Evolutionary conservation across 2,888 invertebrate species (phyloP).

Genomic region (Nowickia ferox): DNA sequence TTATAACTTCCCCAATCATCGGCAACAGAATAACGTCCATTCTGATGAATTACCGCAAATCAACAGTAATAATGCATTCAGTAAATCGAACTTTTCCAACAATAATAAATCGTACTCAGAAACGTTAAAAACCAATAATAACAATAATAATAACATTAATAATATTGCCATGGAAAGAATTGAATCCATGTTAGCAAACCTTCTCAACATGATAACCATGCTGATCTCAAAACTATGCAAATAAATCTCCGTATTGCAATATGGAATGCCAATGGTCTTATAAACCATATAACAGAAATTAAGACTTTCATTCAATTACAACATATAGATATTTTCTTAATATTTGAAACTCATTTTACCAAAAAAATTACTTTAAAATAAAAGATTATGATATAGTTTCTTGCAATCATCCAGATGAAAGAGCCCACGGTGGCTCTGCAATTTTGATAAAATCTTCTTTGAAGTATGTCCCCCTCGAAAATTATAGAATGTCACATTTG

Average conservation of each 20-base stretch:
- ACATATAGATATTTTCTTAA: conserved; percentile 8
- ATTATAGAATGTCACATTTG: too few species aligned
- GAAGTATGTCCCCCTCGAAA: too few species aligned
- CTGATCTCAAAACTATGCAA: conserved; percentile 13
- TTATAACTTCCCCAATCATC: not conserved
- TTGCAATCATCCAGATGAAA: conserved; percentile 5
- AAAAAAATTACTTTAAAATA: conserved; percentile 11
- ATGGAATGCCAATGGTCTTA: conserved; percentile 24
- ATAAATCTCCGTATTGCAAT: conserved; percentile 10
- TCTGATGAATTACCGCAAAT: not conserved
- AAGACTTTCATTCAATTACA: conserved; percentile 11
- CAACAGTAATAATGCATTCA: not conserved
- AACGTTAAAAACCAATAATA: not conserved
- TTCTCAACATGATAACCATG: conserved; percentile 19
- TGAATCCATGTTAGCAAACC: conserved; percentile 16
- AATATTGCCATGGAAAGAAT: conserved; percentile 11
- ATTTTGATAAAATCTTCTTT: too few species aligned
- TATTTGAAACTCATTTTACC: conserved; percentile 25
- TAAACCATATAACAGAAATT: conserved; percentile 38
- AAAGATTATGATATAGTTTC: conserved; percentile 5
- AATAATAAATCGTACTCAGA: conserved; percentile 1
- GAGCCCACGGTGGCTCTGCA: not conserved
- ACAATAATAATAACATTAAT: conserved; percentile 10
- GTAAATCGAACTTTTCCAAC: not conserved
- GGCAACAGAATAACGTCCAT: not conserved